A percentile compares a stretch with the other conserved stretches of the same genome.
These are phyloP conservation scores for Ciconia maguari DNA, from an alignment of 2,113 vertebrate genomes.

Conservation along the genomic window DNA sequence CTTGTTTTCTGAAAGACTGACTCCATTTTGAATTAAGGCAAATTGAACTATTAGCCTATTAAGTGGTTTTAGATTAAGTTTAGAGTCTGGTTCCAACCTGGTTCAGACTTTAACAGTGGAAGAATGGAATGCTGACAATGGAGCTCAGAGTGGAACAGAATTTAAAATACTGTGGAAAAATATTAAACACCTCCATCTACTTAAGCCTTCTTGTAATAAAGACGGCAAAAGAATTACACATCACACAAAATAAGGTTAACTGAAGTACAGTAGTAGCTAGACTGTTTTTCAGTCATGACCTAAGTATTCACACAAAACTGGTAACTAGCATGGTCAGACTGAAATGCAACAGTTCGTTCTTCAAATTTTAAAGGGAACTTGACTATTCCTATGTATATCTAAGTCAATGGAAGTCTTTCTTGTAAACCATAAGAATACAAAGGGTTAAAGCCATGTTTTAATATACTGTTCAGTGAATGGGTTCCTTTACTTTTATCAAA, in stretches of 20 bases:
- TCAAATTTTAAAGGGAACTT: neutral
- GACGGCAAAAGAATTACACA: neutral
- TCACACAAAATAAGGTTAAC: neutral
- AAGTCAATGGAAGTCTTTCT: neutral
- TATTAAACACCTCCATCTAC: constrained; percentile 9
- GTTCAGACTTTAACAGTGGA: neutral
- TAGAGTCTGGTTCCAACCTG: neutral
- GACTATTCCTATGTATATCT: neutral
- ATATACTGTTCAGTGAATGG: neutral
- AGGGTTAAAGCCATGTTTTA: neutral
- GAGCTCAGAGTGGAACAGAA: neutral
- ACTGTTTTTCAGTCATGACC: neutral
- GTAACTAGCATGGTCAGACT: neutral
- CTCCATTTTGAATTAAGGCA: neutral
- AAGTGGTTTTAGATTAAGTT: neutral
- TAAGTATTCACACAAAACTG: neutral
- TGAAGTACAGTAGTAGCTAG: neutral
- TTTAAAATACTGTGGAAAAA: neutral
- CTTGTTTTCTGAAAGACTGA: neutral
- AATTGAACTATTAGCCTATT: neutral
- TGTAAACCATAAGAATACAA: neutral
- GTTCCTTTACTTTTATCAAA: neutral
- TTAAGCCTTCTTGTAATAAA: neutral
- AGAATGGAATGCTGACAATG: constrained; percentile 7
- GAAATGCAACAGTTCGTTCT: neutral